These are phyloP conservation scores for Dallia pectoralis DNA, from an alignment of 2,797 vertebrate species.

Conservation along the genomic window DNA sequence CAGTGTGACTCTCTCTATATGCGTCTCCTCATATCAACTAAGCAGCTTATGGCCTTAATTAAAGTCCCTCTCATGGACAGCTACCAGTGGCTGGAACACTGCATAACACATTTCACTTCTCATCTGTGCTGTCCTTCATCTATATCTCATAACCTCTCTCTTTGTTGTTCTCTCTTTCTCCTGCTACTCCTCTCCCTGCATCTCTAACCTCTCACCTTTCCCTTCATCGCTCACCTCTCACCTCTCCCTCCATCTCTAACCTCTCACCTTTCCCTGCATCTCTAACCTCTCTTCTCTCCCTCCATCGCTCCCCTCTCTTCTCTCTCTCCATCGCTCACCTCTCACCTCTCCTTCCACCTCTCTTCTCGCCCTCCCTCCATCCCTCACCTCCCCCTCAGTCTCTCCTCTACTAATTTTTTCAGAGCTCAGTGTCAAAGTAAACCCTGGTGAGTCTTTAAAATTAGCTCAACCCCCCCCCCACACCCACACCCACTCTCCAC, in stretches of 20 bases:
- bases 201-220: background rate
- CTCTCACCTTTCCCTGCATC: background rate
- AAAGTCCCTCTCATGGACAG: background rate
- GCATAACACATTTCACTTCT: background rate
- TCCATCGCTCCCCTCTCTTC: background rate
- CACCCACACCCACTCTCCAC: conserved; percentile 25
- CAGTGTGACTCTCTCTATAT: background rate
- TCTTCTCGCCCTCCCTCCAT: background rate
- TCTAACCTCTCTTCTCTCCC: too few species aligned
- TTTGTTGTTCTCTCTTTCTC: conserved; percentile 8
- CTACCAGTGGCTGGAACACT: background rate
- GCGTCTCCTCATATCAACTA: background rate
- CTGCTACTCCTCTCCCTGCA: background rate
- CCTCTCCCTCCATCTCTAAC: background rate
- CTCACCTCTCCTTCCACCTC: background rate
- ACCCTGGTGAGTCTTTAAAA: conserved; percentile 51
- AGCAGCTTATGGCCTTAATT: background rate
- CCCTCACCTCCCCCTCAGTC: background rate
- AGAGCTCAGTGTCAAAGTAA: conserved; percentile 9
- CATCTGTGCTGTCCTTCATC: background rate
- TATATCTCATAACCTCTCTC: background rate
- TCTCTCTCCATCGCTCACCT: background rate
- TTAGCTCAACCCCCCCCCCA: conserved; percentile 48
- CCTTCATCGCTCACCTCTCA: background rate
- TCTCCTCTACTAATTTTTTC: background rate